Conservation (phyloP, 37 sponge, comb jelly and placozoan genomes). For the Ephydatia muelleri region DNA sequence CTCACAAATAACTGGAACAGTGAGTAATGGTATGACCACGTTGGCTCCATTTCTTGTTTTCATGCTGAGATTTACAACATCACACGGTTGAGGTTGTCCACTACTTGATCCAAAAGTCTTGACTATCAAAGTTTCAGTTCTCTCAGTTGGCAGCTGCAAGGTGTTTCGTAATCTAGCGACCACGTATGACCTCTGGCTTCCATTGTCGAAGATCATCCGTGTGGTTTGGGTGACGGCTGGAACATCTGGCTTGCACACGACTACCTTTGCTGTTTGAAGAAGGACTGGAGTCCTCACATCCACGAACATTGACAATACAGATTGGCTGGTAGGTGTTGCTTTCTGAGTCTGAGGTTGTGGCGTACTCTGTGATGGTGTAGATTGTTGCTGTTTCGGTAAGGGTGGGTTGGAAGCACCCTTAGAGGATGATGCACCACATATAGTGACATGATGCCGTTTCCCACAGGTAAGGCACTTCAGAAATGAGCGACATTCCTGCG, state of each 20-base stretch:
- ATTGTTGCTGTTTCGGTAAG: not conserved
- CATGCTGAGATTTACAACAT: constrained; percentile 25
- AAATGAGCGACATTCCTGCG: not conserved
- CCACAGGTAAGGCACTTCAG: not conserved
- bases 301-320: not conserved
- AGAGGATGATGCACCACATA: not conserved
- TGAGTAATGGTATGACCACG: not conserved
- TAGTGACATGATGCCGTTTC: not conserved
- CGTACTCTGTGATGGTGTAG: not conserved
- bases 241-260: not conserved
- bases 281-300: not conserved
- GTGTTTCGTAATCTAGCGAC: not conserved
- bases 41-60: not conserved
- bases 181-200: constrained; percentile 17
- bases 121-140: constrained; percentile 6
- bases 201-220: not conserved
- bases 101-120: constrained; percentile 10
- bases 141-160: constrained; percentile 3
- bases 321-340: not conserved
- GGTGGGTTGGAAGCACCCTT: not conserved
- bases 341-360: not conserved
- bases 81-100: constrained; percentile 6
- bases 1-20: constrained; percentile 53
- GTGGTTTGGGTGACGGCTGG: too few relatives aligned
- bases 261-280: not conserved